These are phyloP conservation scores for Brachionus angularis DNA, from an alignment of 1,140 invertebrate genomes.

Conservation along the genomic window DNA sequence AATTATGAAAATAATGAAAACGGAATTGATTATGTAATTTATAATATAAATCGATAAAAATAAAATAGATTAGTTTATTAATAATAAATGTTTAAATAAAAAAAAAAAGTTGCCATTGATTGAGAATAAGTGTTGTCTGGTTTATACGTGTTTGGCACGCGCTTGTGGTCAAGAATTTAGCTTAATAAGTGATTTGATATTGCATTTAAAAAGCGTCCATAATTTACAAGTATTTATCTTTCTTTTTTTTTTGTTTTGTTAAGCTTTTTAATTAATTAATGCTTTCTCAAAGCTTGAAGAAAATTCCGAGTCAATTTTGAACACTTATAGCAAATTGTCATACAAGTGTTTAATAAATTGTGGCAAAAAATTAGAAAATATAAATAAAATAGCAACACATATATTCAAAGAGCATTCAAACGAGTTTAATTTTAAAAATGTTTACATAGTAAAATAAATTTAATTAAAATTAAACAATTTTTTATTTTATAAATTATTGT, in stretches of 20 bases:
- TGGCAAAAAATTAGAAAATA: background rate
- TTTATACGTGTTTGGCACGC: background rate
- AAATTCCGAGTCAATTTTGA: background rate
- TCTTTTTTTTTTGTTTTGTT: no score
- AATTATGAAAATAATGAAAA: background rate
- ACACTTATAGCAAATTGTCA: background rate
- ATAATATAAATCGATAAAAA: background rate
- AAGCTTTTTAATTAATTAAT: no score
- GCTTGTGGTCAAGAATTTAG: background rate
- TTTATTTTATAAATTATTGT: background rate
- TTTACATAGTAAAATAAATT: slow-evolving; percentile 6
- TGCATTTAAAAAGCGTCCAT: background rate
- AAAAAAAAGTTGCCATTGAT: background rate
- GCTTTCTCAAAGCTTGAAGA: background rate
- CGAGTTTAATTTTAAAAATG: background rate
- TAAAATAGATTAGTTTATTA: no score
- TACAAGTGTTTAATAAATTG: background rate
- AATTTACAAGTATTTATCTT: background rate
- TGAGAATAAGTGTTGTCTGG: background rate
- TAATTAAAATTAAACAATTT: background rate
- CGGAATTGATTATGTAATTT: background rate
- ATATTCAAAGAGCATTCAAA: slow-evolving; percentile 2
- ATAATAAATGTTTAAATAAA: background rate
- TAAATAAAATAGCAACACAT: background rate
- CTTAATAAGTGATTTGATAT: background rate